Percentiles rank a stretch among this genome's conserved stretches.
phyloP scores from a whole-genome alignment of 1,140 invertebrate species.

The Dendroctonus ponderosae region DNA sequence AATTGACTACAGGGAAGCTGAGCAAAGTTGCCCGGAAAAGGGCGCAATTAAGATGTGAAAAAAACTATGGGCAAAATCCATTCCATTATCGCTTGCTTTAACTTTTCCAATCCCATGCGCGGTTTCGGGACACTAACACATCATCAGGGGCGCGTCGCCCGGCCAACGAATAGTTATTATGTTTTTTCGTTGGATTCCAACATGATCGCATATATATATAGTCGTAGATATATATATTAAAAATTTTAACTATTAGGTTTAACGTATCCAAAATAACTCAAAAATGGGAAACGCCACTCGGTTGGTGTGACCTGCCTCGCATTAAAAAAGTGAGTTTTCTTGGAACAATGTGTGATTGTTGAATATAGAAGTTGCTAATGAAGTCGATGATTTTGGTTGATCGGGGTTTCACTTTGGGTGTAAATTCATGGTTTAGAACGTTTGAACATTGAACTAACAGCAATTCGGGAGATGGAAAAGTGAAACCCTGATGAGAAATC shows the following conservation, averaged over 20 bases:
- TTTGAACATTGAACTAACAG: too few relatives aligned
- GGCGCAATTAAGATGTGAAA: too few relatives aligned
- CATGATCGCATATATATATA: slow-evolving; percentile 52
- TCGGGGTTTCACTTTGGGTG: not conserved
- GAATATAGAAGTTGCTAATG: slow-evolving; percentile 44
- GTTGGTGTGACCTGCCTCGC: slow-evolving; percentile 63
- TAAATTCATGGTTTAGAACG: not conserved
- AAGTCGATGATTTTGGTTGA: not conserved
- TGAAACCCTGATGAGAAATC: slow-evolving; percentile 6
- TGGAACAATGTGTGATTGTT: slow-evolving; percentile 70
- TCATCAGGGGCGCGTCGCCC: not conserved
- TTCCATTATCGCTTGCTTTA: slow-evolving; percentile 1
- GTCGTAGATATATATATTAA: slow-evolving; percentile 52
- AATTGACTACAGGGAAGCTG: too few relatives aligned
- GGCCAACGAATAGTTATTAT: slow-evolving; percentile 46
- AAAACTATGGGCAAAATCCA: too few relatives aligned
- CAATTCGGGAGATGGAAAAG: not conserved
- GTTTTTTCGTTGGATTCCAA: slow-evolving; percentile 51
- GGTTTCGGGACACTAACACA: slow-evolving; percentile 5
- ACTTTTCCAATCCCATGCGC: not conserved
- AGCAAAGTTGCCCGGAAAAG: too few relatives aligned
- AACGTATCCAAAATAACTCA: slow-evolving; percentile 69
- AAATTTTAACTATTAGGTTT: slow-evolving; percentile 56
- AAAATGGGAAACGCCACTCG: slow-evolving; percentile 61
- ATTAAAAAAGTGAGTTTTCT: slow-evolving; percentile 66